Base-by-base conservation (phyloP, 2,888 invertebrate genomes). In the Philhelius pedissequus region DNA sequence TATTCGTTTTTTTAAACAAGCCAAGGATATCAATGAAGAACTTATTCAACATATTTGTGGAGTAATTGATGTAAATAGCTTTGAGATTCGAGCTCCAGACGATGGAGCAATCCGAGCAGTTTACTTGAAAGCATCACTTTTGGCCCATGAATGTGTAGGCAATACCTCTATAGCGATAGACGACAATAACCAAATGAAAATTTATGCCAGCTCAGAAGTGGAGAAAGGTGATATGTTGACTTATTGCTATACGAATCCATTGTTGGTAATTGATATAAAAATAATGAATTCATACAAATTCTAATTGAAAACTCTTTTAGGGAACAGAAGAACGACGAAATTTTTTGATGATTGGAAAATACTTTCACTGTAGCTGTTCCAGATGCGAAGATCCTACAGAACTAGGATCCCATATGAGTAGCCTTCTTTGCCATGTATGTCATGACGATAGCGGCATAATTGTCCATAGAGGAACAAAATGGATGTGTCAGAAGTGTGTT, bases 51-150 rank as follows among this genome's bases (percentile, higher is more conserved):
- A 92, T 86, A 92, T 96, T 25, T 94, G 95, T 86, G 96, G 95
- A 0, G 93, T 95, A 22, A 92, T 96, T 22, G 96, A 96, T 89
- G 95, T 96, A 0, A 97, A 96, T 90, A 93, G 94, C 45, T 96
- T 96, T 88, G 96, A 96, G 90, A 93, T 96, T 11, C 93, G 90
- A 7, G 91, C 90, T 3, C 94, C 94, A 0, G 91, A 90, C 54
- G 13, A 54, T 1, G 88, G 89, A 2, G 88, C 89, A 4, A 90
- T 96, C 76, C 93, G 95, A 54, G 96, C 95, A n/a, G 90, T 96
- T n/a, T 96, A 95, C 89, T 90, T 93, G 9, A 93, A 93, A 83
- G 95, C 95, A 0, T 94, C 95, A 0, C 90, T 96, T 7, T 93
- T 96, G 92, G 94, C 95, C 0, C 96, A 97, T 89, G 94, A 95